Conservation (phyloP, 2,797 vertebrate genomes). For the Chrysocyon brachyurus region DNA sequence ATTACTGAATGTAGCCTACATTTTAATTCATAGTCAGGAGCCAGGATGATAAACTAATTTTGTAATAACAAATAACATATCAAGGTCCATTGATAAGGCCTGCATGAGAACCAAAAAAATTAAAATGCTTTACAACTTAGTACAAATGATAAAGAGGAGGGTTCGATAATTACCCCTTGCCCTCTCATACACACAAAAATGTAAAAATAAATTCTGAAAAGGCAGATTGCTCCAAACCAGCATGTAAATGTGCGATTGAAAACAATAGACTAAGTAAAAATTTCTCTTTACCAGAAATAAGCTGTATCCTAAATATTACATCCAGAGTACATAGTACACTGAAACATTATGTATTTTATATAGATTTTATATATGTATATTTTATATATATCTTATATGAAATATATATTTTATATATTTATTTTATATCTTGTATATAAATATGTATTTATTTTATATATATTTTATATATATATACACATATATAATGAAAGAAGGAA, state of each 20-base stretch:
- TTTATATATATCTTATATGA: too few species aligned
- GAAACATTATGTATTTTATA: neutral
- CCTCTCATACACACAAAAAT: neutral
- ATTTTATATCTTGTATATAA: neutral
- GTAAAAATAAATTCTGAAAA: neutral
- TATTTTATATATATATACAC: too few species aligned
- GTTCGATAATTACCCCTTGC: neutral
- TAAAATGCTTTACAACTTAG: neutral
- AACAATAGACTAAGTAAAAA: neutral
- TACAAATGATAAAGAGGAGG: neutral
- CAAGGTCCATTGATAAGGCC: neutral
- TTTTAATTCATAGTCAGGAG: neutral
- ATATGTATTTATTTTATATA: too few species aligned
- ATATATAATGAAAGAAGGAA: neutral
- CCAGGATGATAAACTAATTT: neutral
- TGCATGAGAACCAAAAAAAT: neutral
- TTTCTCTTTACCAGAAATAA: neutral
- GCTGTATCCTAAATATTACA: neutral
- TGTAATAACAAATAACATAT: conserved; percentile 1
- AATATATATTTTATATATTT: too few species aligned
- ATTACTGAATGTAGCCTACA: neutral
- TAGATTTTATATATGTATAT: neutral
- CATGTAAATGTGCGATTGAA: neutral
- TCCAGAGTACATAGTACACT: neutral
- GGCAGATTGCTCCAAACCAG: neutral